Base-by-base conservation (phyloP, 1,140 invertebrate genomes). In the Drosophila pachea region DNA sequence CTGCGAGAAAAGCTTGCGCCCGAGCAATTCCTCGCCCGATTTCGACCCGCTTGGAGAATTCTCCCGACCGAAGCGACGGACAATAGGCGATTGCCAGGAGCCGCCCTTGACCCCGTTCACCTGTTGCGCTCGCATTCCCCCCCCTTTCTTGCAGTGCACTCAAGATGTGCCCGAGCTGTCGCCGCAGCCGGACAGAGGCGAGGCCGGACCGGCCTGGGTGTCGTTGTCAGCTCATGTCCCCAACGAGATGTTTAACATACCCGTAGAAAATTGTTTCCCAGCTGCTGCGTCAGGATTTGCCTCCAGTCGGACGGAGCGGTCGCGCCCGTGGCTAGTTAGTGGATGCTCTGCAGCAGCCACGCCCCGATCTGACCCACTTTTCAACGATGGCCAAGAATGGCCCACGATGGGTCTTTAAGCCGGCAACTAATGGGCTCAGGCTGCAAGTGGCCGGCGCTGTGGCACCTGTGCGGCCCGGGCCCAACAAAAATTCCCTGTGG, bases 231-330 rank as follows among this genome's bases (percentile, higher is more conserved):
- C 79, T 84, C 78, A 79, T 79, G 83, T 63, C 48, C 77, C 68
- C 68, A 64, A 68, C 66, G 55, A 76, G 81, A 84, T 84, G 79
- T 76, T 83, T 84, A 84, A 78, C 79, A 83, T 79, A 79, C 76
- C 81, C 79, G 81, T 84, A 66, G 69, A 84, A 84, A 84, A 84
- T 84, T 86, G 79, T 79, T 84, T 84, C 76, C 76, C 73, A 76
- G 74, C 73, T 86, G 73, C 79, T 71, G 76, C 61, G 73, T 79
- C 76, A 76, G 78, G 78, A 82, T 84, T 86, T 84, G 68, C 76
- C 78, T 77, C 67, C 69, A 67, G 52, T 67, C 14, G 36, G 42
- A n/a, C 43, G 11, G 11, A 22, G 52, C 52, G 62, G 61, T 58
- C 43, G 45, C 48, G 58, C 9, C 36, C 48, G 32, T 42, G 79